phyloP scores from a whole-genome alignment of 1,140 invertebrate genomes.

The Achatina immaculata region DNA sequence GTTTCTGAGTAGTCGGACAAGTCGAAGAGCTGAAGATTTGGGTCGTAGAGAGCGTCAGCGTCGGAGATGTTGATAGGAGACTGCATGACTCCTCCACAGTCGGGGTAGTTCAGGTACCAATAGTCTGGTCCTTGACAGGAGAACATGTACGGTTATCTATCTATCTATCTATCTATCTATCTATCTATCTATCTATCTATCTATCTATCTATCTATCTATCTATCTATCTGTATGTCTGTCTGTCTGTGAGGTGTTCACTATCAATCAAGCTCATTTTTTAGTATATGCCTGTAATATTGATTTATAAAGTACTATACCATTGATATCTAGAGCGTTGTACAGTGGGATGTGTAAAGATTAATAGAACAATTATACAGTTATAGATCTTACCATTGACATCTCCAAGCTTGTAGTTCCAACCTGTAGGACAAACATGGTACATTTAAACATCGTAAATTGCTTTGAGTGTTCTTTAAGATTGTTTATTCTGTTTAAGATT shows the following conservation, averaged over 20 bases:
- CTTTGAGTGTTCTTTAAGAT: too few relatives aligned
- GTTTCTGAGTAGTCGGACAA: neutral
- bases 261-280: neutral
- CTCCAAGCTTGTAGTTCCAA: too few relatives aligned
- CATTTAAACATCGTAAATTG: too few relatives aligned
- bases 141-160: neutral
- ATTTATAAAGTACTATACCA: too few relatives aligned
- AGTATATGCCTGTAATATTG: too few relatives aligned
- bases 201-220: slow-evolving; percentile 4
- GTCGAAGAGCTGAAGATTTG: neutral
- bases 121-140: slow-evolving; percentile 49
- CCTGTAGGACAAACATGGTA: too few relatives aligned
- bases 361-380: too few relatives aligned
- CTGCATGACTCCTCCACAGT: slow-evolving; percentile 52
- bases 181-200: slow-evolving; percentile 4
- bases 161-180: slow-evolving; percentile 4
- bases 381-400: too few relatives aligned
- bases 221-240: neutral
- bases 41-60: slow-evolving; percentile 35
- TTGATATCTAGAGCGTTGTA: too few relatives aligned
- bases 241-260: neutral
- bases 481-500: too few relatives aligned
- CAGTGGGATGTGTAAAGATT: too few relatives aligned
- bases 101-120: slow-evolving; percentile 52
- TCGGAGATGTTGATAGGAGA: slow-evolving; percentile 54